These are phyloP conservation scores for Dermatophagoides farinae DNA, from an alignment of 1,140 invertebrate species.

Conservation along the genomic window DNA sequence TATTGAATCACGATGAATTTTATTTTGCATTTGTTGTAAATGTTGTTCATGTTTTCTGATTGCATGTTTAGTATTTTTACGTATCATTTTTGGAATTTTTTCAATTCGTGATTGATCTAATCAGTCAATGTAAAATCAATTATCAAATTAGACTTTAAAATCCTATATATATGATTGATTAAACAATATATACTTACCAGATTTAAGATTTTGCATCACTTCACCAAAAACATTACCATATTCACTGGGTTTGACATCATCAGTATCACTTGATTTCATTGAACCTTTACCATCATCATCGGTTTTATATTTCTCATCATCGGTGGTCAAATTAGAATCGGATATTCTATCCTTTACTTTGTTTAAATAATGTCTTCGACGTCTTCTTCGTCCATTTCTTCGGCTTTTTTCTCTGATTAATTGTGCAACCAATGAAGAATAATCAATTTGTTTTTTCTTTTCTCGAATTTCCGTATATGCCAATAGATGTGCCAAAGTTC, in stretches of 20 bases:
- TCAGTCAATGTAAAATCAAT: neutral
- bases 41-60: neutral
- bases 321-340: neutral
- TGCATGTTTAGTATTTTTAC: neutral
- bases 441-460: neutral
- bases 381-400: neutral
- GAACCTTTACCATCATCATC: neutral
- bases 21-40: neutral
- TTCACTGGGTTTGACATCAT: neutral
- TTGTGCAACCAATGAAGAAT: neutral
- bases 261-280: neutral
- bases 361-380: neutral
- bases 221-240: neutral
- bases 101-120: neutral
- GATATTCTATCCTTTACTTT: neutral
- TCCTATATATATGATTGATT: neutral
- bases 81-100: neutral
- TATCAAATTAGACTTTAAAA: neutral
- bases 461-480: constrained; percentile 68
- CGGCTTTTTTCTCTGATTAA: neutral
- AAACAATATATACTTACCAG: neutral
- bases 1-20: too few species aligned
- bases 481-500: constrained; percentile 88
- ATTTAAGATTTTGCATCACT: neutral
- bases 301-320: neutral